Conservation (phyloP, 2,113 vertebrate genomes). For the Anhinga anhinga region DNA sequence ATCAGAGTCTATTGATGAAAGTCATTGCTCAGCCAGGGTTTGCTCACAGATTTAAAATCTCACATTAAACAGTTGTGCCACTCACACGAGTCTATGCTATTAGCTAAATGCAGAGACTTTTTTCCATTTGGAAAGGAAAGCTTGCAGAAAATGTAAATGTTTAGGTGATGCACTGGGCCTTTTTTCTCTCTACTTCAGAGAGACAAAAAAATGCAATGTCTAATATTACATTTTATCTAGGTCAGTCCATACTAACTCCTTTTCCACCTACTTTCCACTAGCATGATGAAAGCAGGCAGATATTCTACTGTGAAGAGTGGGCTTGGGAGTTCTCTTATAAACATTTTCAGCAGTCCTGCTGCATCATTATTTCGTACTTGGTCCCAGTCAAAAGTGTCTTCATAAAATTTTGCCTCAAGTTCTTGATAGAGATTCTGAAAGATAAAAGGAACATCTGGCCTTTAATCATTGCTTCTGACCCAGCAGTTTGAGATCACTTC, state of each 20-base stretch:
- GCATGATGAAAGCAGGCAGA: conserved; percentile 82
- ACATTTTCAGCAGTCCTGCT: conserved; percentile 91
- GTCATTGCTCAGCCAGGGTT: neutral
- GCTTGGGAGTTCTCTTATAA: conserved; percentile 91
- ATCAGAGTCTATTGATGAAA: neutral
- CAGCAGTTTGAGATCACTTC: neutral
- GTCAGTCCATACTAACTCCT: neutral
- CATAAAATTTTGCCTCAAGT: conserved; percentile 84
- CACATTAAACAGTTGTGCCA: neutral
- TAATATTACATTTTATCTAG: neutral
- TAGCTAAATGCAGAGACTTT: neutral
- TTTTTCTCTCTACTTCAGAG: neutral
- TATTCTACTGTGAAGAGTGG: conserved; percentile 91
- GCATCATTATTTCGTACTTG: conserved; percentile 90
- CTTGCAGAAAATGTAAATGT: neutral
- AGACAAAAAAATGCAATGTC: neutral
- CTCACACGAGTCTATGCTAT: neutral
- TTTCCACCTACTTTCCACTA: conserved; percentile 85
- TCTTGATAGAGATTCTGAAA: conserved; percentile 88
- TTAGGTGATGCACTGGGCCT: neutral
- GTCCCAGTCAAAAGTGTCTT: conserved; percentile 89
- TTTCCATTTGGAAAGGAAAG: neutral
- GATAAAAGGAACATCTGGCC: neutral
- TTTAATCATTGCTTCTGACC: neutral
- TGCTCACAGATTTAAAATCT: neutral